A percentile compares a stretch with the other conserved stretches of the same genome.
These are phyloP conservation scores for Anoplolepis gracilipes DNA, from an alignment of 1,140 invertebrate species.

Conservation along the genomic window DNA sequence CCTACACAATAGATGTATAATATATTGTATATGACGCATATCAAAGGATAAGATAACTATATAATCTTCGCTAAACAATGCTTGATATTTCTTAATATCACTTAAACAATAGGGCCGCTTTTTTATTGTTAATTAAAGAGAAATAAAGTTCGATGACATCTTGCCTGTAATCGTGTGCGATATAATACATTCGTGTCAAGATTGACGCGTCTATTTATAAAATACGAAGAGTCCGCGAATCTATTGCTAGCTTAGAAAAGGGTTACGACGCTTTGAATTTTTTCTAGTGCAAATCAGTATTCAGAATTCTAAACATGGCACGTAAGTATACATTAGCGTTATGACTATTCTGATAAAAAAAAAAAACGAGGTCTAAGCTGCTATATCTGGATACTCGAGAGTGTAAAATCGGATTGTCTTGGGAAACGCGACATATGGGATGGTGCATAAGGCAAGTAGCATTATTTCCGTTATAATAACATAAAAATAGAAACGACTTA, in stretches of 20 bases:
- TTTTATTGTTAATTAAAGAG: background rate
- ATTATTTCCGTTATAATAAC: constrained; percentile 39
- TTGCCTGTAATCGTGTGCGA: background rate
- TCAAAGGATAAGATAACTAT: background rate
- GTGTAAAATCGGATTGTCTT: constrained; percentile 35
- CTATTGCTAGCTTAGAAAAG: constrained; percentile 3
- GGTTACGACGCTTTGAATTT: background rate
- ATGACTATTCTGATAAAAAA: constrained; percentile 20
- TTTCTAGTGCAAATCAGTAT: background rate
- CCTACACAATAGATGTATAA: background rate
- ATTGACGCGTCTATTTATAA: constrained; percentile 26
- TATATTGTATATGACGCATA: too few species aligned
- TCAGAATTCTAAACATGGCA: constrained; percentile 14
- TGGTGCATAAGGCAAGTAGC: background rate
- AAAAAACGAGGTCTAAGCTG: constrained; percentile 14
- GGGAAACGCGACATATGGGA: constrained; percentile 39
- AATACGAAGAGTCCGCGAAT: background rate
- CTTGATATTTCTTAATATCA: background rate
- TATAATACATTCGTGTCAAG: constrained; percentile 25
- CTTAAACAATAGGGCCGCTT: too few species aligned
- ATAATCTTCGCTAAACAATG: background rate
- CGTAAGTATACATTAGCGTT: background rate
- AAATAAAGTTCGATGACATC: background rate
- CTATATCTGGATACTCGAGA: background rate
- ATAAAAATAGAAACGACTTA: constrained; percentile 56